These are phyloP conservation scores for Notarius quadriscutis DNA, from an alignment of 2,113 vertebrate species.

Conservation along the genomic window DNA sequence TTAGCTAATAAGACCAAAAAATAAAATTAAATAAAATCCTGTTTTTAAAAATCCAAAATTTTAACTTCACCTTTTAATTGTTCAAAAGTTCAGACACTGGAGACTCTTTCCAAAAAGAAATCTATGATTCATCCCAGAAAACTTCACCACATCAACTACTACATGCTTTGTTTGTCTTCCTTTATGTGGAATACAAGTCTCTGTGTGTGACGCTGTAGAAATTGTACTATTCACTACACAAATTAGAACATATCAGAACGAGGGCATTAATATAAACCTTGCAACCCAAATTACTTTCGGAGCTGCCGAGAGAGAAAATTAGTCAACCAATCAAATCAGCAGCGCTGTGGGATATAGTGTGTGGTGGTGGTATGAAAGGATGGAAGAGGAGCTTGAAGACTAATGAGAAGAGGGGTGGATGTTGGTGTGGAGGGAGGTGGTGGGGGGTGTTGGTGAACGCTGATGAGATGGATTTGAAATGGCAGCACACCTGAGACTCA, in stretches of 20 bases:
- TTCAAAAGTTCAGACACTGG: background rate
- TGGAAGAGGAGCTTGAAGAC: background rate
- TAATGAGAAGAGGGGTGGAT: background rate
- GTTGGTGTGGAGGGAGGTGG: background rate
- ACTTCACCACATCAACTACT: background rate
- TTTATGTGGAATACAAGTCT: background rate
- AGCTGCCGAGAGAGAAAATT: background rate
- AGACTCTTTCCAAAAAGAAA: background rate
- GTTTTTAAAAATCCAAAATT: background rate
- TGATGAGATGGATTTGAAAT: constrained; percentile 10
- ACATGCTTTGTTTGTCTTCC: background rate
- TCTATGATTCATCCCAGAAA: background rate
- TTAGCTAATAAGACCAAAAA: background rate
- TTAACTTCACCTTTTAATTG: background rate
- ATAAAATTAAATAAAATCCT: background rate
- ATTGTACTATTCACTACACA: background rate
- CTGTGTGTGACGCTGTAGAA: background rate
- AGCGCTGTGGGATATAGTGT: background rate
- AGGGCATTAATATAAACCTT: background rate
- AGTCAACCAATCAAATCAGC: background rate
- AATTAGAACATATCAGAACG: background rate
- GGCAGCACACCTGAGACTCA: constrained; percentile 14
- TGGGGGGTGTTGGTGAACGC: background rate
- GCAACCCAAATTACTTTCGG: background rate
- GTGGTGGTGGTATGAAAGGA: background rate